Percentiles rank a stretch among this genome's conserved stretches.
These are phyloP conservation scores for Gnathonemus echidnorhynchus DNA, from an alignment of 2,113 vertebrate species.

Conservation along the genomic window DNA sequence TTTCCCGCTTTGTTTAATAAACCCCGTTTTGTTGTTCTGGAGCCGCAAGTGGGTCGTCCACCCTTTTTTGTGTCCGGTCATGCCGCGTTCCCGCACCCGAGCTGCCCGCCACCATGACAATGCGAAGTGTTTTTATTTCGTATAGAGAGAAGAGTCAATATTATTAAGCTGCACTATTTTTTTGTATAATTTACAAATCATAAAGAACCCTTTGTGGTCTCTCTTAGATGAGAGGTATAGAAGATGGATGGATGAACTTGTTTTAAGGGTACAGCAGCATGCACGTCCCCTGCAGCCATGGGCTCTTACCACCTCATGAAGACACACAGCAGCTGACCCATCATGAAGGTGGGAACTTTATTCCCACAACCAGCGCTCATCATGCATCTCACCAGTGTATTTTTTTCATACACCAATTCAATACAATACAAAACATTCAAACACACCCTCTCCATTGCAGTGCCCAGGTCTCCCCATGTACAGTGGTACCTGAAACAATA, in stretches of 20 bases:
- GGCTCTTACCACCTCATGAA: background rate
- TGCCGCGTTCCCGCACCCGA: no score
- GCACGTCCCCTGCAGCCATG: background rate
- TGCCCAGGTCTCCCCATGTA: background rate
- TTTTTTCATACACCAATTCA: background rate
- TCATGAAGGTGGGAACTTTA: background rate
- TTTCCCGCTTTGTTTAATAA: no score
- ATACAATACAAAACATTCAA: background rate
- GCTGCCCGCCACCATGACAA: no score
- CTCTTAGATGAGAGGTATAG: background rate
- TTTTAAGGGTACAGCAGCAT: background rate
- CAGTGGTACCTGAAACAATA: background rate
- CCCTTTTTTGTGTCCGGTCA: no score
- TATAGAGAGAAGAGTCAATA: background rate
- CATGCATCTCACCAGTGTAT: background rate
- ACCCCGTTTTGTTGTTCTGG: no score
- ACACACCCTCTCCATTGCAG: background rate
- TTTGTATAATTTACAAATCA: background rate
- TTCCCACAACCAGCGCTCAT: background rate
- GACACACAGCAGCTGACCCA: background rate
- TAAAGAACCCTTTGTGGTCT: background rate
- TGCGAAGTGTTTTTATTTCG: background rate
- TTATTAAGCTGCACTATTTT: background rate
- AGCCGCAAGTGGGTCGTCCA: no score
- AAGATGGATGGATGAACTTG: background rate